phyloP scores from a whole-genome alignment of 2,113 vertebrate genomes.

The Ploceus nigricollis region DNA sequence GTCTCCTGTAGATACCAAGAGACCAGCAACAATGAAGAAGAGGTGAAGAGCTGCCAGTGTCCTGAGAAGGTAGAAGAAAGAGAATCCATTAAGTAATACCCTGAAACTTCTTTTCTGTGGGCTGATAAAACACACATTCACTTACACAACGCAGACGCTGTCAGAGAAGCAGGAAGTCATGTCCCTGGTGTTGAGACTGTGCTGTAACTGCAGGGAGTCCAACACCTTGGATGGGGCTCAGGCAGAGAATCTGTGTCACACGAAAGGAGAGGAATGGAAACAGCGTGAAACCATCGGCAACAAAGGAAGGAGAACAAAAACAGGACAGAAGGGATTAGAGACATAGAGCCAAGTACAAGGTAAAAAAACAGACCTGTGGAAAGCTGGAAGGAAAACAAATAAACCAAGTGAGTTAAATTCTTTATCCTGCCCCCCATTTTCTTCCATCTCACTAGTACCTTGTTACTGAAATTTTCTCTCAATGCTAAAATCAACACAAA shows the following conservation, averaged over 20 bases:
- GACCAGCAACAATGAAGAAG: not conserved
- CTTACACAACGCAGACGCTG: not conserved
- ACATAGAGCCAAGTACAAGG: slow-evolving; percentile 8
- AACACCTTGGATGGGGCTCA: slow-evolving; percentile 46
- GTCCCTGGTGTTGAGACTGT: not conserved
- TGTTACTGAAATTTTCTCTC: not conserved
- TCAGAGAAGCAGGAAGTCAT: not conserved
- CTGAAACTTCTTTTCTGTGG: not conserved
- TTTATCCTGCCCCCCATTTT: not conserved
- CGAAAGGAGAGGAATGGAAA: not conserved
- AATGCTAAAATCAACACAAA: not conserved
- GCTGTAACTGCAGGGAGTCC: not conserved
- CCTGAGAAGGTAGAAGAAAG: not conserved
- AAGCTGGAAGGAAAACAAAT: slow-evolving; percentile 36
- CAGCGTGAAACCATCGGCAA: not conserved
- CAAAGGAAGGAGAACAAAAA: slow-evolving; percentile 36
- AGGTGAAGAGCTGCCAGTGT: not conserved
- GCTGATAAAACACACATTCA: not conserved
- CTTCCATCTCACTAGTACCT: not conserved
- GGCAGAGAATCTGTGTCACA: slow-evolving; percentile 35
- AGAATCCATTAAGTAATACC: not conserved
- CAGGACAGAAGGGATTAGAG: slow-evolving; percentile 42
- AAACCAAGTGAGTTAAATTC: not conserved
- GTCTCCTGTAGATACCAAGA: not conserved
- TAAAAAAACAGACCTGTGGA: not conserved